phyloP scores from a whole-genome alignment of 2,888 invertebrate species.

The Zaprionus obscuricornis region DNA sequence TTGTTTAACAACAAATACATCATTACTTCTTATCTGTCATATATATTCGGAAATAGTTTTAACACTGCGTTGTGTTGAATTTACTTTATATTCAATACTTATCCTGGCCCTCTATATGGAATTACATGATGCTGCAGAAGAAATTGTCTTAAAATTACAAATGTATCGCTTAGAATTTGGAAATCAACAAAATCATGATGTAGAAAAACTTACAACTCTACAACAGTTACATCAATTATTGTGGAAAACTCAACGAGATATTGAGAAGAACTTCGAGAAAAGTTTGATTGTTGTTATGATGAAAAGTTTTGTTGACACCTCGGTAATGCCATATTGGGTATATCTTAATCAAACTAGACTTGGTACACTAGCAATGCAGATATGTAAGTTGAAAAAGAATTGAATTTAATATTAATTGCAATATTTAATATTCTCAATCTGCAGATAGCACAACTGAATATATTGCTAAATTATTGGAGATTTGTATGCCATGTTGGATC shows the following conservation, averaged over 20 bases:
- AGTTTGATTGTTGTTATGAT: slow-evolving; percentile 48
- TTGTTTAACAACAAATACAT: not conserved
- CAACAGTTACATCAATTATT: slow-evolving; percentile 60
- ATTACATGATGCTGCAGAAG: not conserved
- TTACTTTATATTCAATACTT: slow-evolving; percentile 34
- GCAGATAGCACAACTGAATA: slow-evolving; percentile 32
- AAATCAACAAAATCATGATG: too few relatives aligned
- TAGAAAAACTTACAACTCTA: too few relatives aligned
- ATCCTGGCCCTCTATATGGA: slow-evolving; percentile 31
- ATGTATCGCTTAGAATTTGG: too few relatives aligned
- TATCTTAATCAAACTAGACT: slow-evolving; percentile 11
- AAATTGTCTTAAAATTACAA: not conserved
- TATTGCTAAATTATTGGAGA: slow-evolving; percentile 14
- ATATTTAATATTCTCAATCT: too few relatives aligned
- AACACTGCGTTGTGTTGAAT: slow-evolving; percentile 52
- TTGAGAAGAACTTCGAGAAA: slow-evolving; percentile 48
- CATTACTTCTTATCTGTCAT: slow-evolving; percentile 10
- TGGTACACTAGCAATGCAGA: not conserved
- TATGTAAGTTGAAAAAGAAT: slow-evolving; percentile 12
- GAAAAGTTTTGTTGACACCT: slow-evolving; percentile 54
- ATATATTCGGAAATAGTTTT: slow-evolving; percentile 54
- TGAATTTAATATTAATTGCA: not conserved
- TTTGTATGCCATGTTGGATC: slow-evolving; percentile 44
- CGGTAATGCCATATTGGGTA: slow-evolving; percentile 56
- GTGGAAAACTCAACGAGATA: slow-evolving; percentile 38